Conservation (phyloP, 1,140 invertebrate genomes). For the Mesaphorura yosii region DNA sequence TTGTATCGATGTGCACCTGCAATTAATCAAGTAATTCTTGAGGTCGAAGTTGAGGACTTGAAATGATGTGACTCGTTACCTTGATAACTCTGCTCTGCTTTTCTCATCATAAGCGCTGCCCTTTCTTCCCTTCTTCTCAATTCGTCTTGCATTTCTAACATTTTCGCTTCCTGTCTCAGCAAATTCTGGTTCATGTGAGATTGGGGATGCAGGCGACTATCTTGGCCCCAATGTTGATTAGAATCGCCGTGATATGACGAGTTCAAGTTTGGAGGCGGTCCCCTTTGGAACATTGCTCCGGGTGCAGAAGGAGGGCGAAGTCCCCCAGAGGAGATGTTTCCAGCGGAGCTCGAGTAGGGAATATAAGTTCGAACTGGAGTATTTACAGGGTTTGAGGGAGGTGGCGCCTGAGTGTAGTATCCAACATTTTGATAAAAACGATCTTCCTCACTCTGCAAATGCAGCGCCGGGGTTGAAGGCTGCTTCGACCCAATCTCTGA, state of each 20-base stretch:
- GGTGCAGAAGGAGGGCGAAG: conserved; percentile 14
- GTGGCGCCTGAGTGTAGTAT: conserved; percentile 31
- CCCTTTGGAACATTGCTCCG: conserved; percentile 21
- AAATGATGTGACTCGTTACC: no score
- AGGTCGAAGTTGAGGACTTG: no score
- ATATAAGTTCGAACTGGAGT: conserved; percentile 31
- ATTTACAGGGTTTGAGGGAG: conserved; percentile 32
- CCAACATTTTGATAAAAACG: conserved; percentile 29
- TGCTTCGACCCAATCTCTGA: conserved; percentile 26
- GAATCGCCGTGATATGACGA: conserved; percentile 30
- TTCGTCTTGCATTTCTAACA: conserved; percentile 71
- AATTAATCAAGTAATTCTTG: no score
- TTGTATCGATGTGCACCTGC: no score
- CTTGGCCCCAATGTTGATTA: conserved; percentile 28
- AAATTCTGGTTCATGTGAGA: conserved; percentile 41
- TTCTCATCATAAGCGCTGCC: conserved; percentile 35
- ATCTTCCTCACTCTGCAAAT: conserved; percentile 27
- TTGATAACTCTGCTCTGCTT: conserved; percentile 35
- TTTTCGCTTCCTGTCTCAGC: conserved; percentile 58
- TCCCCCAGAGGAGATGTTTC: conserved; percentile 29
- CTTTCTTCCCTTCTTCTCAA: conserved; percentile 57
- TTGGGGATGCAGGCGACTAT: conserved; percentile 31
- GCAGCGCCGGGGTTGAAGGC: conserved; percentile 34
- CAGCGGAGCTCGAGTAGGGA: conserved; percentile 30
- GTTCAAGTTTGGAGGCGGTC: conserved; percentile 30